These are phyloP conservation scores for Aleiodes alternator DNA, from an alignment of 2,888 invertebrate genomes.

Conservation along the genomic window DNA sequence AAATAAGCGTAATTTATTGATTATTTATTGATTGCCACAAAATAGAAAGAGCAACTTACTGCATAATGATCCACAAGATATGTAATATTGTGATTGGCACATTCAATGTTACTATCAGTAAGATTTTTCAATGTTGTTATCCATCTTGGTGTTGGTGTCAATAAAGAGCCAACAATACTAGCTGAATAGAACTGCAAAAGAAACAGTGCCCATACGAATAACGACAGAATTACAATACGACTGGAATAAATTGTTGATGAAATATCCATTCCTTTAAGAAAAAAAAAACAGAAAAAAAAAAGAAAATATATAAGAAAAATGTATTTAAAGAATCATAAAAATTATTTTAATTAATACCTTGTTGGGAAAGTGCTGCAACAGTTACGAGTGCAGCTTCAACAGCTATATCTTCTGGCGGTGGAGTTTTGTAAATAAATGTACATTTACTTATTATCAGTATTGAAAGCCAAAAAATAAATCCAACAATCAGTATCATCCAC, in stretches of 20 bases:
- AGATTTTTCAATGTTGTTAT: constrained; percentile 67
- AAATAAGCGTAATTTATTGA: too few relatives aligned
- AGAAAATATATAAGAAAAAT: too few relatives aligned
- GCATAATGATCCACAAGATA: constrained; percentile 67
- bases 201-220: constrained; percentile 68
- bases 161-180: constrained; percentile 69
- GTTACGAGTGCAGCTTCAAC: constrained; percentile 70
- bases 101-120: constrained; percentile 64
- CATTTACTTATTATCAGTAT: constrained; percentile 57
- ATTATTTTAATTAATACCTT: too few relatives aligned
- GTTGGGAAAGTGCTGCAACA: constrained; percentile 60
- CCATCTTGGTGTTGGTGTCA: constrained; percentile 67
- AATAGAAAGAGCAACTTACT: constrained; percentile 56
- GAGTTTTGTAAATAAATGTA: constrained; percentile 47
- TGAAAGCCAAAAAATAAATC: constrained; percentile 57
- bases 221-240: constrained; percentile 64
- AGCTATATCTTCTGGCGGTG: constrained; percentile 41
- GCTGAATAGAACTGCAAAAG: constrained; percentile 72
- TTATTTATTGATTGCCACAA: too few relatives aligned
- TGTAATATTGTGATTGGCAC: constrained; percentile 66
- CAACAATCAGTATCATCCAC: constrained; percentile 76
- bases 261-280: constrained; percentile 73
- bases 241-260: constrained; percentile 75
- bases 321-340: too few relatives aligned
- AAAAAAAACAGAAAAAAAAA: constrained; percentile 17